Evolutionary conservation across 2,888 invertebrate species (phyloP).

Genomic region (Augiades crinisus): DNA sequence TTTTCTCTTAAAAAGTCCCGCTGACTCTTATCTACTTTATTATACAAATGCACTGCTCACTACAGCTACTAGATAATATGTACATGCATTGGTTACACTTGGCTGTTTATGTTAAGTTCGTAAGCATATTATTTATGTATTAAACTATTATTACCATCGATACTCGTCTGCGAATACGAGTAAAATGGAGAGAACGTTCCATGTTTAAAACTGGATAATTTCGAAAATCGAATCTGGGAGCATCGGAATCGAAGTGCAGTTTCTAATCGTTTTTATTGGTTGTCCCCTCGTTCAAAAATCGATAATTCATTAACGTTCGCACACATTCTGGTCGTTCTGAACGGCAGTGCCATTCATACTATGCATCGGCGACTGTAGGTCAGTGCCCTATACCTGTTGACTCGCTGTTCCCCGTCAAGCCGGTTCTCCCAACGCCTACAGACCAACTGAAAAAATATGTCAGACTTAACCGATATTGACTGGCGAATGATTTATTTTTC

Average conservation of each 20-base stretch:
- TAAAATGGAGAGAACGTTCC: no score
- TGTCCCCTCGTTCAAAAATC: constrained; percentile 34
- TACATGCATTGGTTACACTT: constrained; percentile 20
- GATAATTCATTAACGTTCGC: constrained; percentile 44
- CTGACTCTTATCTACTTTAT: constrained; percentile 16
- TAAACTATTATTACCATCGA: neutral
- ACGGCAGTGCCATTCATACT: constrained; percentile 61
- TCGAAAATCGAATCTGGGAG: neutral
- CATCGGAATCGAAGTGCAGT: neutral
- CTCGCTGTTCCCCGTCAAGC: constrained; percentile 59
- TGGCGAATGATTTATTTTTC: constrained; percentile 8
- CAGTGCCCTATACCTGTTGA: constrained; percentile 78
- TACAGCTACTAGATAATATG: constrained; percentile 22
- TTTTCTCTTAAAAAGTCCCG: constrained; percentile 26
- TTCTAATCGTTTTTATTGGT: constrained; percentile 20
- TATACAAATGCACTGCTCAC: constrained; percentile 9
- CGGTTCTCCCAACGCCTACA: constrained; percentile 59
- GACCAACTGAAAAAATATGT: constrained; percentile 45
- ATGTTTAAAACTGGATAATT: neutral
- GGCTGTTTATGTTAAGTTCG: constrained; percentile 12
- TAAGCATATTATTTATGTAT: constrained; percentile 7
- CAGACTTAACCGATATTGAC: constrained; percentile 49
- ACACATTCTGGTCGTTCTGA: constrained; percentile 43
- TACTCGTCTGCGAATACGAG: no score
- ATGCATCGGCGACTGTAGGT: constrained; percentile 65